Base-by-base conservation (phyloP, 2,888 invertebrate species). In the Ptychoptera albimana region DNA sequence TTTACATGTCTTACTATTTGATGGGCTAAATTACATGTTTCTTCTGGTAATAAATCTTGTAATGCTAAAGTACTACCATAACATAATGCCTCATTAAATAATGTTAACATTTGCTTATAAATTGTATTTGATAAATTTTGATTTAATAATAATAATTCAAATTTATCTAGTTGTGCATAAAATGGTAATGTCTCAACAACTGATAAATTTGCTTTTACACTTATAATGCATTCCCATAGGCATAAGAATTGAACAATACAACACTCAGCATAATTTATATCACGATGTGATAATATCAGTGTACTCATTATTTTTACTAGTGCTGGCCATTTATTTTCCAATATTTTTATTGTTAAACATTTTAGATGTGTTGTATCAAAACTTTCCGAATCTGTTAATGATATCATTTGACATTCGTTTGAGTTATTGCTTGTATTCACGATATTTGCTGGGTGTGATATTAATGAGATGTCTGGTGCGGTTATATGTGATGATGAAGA, bases 61-160 rank as follows among this genome's bases (percentile, higher is more conserved):
- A 91, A 67, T 1, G 89, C 88, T 53, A 91, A 67, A 31, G 91
- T 91, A 50, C 87, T 89, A 2, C 89, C 89, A 61, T 91, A 91
- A 63, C 91, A 91, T 43, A 91, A 64, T 8, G 89, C 87, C 66
- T 91, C 89, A 61, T 89, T 89, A 54, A 89, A 87, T 31, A 91
- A 68, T 53, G 83, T 83, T 48, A 91, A 63, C 55, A 89, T 70
- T 64, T 87, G 86, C 54, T 83, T 79, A 75, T 89, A 89, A 52
- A 89, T 77, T 40, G 86, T 73, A 49, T 83, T 77, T 1, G 87
- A 82, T n/a, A 89, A 67, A 51, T 75, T 70, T 45, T 74, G 77
- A 59, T 75, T 79, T 38, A 77, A 69, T 45, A 83, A 61, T 48
- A 82, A 66, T 47, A 79, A 73, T 11, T 85, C 82, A 63, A 89